Conservation (phyloP, 2,797 vertebrate genomes). For the Hirundo rustica region DNA sequence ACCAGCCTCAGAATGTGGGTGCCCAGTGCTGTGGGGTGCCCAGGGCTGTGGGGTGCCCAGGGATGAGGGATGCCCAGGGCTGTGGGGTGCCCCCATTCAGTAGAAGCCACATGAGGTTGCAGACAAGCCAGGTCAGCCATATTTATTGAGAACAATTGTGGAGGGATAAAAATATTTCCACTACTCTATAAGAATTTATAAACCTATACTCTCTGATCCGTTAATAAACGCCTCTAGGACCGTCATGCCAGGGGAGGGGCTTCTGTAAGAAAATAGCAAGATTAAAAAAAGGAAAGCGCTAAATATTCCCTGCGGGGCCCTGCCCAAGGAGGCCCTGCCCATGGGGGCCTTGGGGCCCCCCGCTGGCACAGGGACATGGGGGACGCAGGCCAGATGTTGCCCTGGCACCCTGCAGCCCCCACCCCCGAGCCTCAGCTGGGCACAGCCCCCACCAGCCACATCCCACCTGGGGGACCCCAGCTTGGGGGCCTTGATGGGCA, state of each 20-base stretch:
- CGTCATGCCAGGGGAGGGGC: background rate
- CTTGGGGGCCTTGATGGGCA: fast-evolving
- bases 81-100: fast-evolving
- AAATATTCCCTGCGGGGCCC: background rate
- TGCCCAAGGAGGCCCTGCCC: background rate
- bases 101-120: background rate
- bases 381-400: fast-evolving
- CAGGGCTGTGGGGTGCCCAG: background rate
- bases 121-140: constrained; percentile 33
- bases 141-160: constrained; percentile 62
- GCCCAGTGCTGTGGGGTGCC: background rate
- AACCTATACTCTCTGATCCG: constrained; percentile 46
- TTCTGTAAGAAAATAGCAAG: constrained; percentile 66
- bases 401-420: background rate
- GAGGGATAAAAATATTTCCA: constrained; percentile 70
- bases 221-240: constrained; percentile 41
- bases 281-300: constrained; percentile 51
- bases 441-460: background rate
- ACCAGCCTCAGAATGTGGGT: fast-evolving
- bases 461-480: fast-evolving
- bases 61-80: background rate
- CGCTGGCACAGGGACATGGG: fast-evolving
- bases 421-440: fast-evolving
- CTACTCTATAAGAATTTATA: constrained; percentile 56
- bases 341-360: fast-evolving